Conservation (phyloP, 92 coral and sea anemone species). For the Zoanthus sansibaricus region DNA sequence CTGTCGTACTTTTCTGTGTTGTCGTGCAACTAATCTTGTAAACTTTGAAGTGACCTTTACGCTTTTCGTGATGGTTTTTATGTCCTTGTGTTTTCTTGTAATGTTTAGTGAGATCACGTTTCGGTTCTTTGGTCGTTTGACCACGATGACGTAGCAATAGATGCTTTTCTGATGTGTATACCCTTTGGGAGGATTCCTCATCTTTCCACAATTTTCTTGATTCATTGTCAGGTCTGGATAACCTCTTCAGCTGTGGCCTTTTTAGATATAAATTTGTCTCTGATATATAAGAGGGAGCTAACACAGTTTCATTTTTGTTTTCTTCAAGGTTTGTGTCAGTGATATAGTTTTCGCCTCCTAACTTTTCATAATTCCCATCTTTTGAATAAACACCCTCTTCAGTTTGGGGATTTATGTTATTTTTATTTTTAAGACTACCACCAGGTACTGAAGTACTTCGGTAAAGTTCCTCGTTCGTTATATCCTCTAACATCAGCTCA, state of each 20-base stretch:
- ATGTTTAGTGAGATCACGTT: neutral
- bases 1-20: slow-evolving; percentile 10
- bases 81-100: neutral
- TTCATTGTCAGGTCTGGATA: slow-evolving; percentile 8
- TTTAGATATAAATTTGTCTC: slow-evolving; percentile 10
- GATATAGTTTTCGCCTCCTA: neutral
- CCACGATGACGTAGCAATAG: neutral
- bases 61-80: neutral
- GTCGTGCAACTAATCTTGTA: slow-evolving; percentile 38
- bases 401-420: neutral
- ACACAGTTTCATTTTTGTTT: neutral
- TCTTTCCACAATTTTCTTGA: slow-evolving; percentile 22
- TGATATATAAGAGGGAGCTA: neutral
- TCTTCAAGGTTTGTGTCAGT: neutral
- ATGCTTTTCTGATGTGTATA: slow-evolving; percentile 22
- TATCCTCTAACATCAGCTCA: slow-evolving; percentile 31
- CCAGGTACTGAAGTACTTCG: neutral
- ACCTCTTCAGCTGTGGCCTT: slow-evolving; percentile 5
- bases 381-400: neutral
- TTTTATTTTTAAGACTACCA: neutral
- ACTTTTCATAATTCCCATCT: neutral
- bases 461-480: slow-evolving; percentile 5
- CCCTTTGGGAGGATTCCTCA: neutral
- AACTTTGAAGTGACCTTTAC: neutral
- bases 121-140: neutral